A percentile compares a stretch with the other conserved stretches of the same genome.
Conservation (phyloP, 2,888 invertebrate species). For the Ptilodon capucinus region DNA sequence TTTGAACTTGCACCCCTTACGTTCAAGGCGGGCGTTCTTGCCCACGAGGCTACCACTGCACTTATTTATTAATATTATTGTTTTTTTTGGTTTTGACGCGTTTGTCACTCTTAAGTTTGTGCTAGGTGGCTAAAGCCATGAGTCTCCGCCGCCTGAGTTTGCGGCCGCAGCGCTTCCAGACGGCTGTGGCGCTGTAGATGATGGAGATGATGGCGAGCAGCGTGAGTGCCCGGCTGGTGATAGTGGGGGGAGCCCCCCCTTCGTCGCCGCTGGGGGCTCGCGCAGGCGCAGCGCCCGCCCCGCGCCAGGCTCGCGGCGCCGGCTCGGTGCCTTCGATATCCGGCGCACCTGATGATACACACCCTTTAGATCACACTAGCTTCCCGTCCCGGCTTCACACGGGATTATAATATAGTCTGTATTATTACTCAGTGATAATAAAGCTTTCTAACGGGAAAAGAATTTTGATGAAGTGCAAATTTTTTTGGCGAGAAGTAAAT, state of each 20-base stretch:
- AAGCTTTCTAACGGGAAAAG: too few relatives aligned
- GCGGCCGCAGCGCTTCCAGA: constrained; percentile 64
- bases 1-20: too few relatives aligned
- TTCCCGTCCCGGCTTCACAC: too few relatives aligned
- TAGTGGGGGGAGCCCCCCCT: constrained; percentile 36
- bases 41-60: too few relatives aligned
- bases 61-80: too few relatives aligned
- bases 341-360: constrained; percentile 59
- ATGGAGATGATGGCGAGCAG: constrained; percentile 45
- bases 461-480: too few relatives aligned
- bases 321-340: constrained; percentile 72
- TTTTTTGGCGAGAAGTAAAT: too few relatives aligned
- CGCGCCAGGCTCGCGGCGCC: constrained; percentile 82
- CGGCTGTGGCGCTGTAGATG: constrained; percentile 49
- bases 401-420: too few relatives aligned
- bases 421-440: too few relatives aligned
- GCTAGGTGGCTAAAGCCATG: constrained; percentile 68
- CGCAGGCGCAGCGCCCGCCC: constrained; percentile 66
- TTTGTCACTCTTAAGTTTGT: constrained; percentile 19
- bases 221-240: constrained; percentile 45
- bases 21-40: too few relatives aligned
- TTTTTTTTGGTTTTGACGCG: constrained; percentile 11
- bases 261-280: constrained; percentile 34
- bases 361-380: too few relatives aligned
- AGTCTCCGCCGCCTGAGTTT: constrained; percentile 60